Evolutionary conservation across 2,797 vertebrate species (phyloP).

Genomic region (Anguilla marmorata): DNA sequence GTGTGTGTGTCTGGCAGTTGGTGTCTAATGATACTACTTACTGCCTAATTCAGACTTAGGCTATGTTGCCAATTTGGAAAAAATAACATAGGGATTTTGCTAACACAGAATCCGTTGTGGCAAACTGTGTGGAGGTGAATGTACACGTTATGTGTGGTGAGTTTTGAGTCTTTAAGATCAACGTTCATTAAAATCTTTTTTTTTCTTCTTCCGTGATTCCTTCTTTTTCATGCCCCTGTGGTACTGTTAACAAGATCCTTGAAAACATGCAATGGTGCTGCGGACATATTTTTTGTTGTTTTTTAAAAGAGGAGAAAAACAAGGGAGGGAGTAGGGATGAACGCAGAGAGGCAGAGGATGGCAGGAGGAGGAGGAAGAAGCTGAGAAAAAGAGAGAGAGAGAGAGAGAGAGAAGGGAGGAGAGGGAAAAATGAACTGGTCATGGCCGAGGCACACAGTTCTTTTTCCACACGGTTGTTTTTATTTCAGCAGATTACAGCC

Average conservation of each 20-base stretch:
- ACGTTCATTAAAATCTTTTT: slow-evolving; percentile 24
- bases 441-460: slow-evolving; percentile 52
- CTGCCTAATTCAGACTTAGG: slow-evolving; percentile 68
- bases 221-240: background rate
- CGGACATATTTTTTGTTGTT: background rate
- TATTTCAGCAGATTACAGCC: slow-evolving; percentile 56
- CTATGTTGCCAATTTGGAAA: slow-evolving; percentile 62
- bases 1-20: slow-evolving; percentile 65
- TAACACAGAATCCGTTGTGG: slow-evolving; percentile 70
- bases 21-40: slow-evolving; percentile 74
- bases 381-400: background rate
- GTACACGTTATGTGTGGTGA: slow-evolving; percentile 33
- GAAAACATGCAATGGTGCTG: background rate
- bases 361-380: background rate
- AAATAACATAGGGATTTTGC: slow-evolving; percentile 57
- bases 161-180: slow-evolving; percentile 46
- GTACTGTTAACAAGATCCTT: background rate
- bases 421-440: slow-evolving; percentile 52
- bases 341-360: slow-evolving; percentile 11
- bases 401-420: background rate
- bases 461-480: slow-evolving; percentile 64
- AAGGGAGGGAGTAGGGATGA: slow-evolving; percentile 23
- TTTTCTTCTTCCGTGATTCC: background rate
- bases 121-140: slow-evolving; percentile 45
- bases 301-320: slow-evolving; percentile 2